Conservation (phyloP, 1,140 invertebrate genomes). For the Vollenhovia emeryi region DNA sequence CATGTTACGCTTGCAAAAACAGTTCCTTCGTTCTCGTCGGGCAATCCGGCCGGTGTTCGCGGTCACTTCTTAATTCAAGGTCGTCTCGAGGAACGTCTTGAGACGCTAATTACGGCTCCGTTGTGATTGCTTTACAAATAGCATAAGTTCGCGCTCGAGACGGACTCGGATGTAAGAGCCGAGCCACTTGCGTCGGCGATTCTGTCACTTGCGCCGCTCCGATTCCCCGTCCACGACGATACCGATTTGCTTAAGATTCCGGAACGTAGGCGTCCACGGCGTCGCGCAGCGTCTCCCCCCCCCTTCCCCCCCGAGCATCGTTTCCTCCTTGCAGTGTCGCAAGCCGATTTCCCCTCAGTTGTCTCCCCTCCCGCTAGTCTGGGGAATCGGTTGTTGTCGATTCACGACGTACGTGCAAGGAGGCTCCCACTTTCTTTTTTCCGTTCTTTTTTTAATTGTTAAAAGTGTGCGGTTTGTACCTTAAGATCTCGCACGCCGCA, state of each 20-base stretch:
- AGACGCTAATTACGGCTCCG: too few relatives aligned
- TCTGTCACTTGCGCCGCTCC: too few relatives aligned
- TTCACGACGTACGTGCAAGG: conserved; percentile 9
- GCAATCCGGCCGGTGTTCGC: too few relatives aligned
- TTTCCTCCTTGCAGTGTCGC: neutral
- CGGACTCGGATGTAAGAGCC: too few relatives aligned
- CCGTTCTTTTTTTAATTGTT: conserved; percentile 15
- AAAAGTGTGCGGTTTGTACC: neutral
- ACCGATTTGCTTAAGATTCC: conserved; percentile 61
- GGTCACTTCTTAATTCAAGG: too few relatives aligned
- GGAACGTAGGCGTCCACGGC: neutral
- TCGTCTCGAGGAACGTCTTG: too few relatives aligned
- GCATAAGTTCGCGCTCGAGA: too few relatives aligned
- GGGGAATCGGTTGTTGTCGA: neutral
- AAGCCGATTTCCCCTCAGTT: neutral
- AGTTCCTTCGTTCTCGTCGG: too few relatives aligned
- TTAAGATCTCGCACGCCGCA: neutral
- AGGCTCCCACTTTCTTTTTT: neutral
- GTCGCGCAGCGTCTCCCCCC: neutral
- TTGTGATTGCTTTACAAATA: too few relatives aligned
- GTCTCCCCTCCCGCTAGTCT: neutral
- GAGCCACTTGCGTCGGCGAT: too few relatives aligned
- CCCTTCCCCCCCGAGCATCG: neutral
- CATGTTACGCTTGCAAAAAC: too few relatives aligned
- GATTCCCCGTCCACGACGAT: neutral